Evolutionary conservation across 2,797 vertebrate species (phyloP), one percentile per base, ranked within the genome.

Genomic region (Peromyscus attwateri): DNA sequence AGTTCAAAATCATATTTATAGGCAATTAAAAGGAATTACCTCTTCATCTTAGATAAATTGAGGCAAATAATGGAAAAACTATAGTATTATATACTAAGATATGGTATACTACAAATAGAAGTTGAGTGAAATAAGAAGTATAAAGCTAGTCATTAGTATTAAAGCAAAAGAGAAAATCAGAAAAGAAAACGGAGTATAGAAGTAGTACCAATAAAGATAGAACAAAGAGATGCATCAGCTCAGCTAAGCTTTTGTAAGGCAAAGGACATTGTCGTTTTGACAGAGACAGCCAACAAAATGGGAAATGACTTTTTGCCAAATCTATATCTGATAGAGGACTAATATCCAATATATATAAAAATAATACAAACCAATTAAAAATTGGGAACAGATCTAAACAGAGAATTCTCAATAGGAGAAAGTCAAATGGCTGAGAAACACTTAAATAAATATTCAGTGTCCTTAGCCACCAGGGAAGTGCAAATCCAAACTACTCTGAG

Each of bases 31-130:
- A 66, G 16, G 52, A 66, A 66, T 66, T 1, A 46, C 27, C 7
- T 4, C 14, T 84, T 64, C 17, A 31, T 84, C 16, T 66, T 10
- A 66, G 29, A 43, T 83, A 64, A 31, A 46, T 46, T 46, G 40
- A 12, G 9, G 8, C 5, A 8, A 66, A 12, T 46, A 66, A 5
- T 17, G 1, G 27, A 8, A 19, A 21, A 46, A 64, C 2, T 0
- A 46, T 66, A 21, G 16, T 46, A 84, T 43, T 46, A 57, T 80
- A 57, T 14, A 81, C 52, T 57, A 10, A 37, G 25, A 29, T 46
- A 46, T 76, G 23, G 40, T 5, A 29, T 76, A 76, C 12, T 76
- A 76, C 46, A 21, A 46, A 3, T 43, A 75, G 25, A 1, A 76
- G 9, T 16, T 27, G 25, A 12, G 6, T 25, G 40, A 76, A 43